A percentile compares a stretch with the other conserved stretches of the same genome.
These are phyloP conservation scores for Empidonax traillii DNA, from an alignment of 2,113 vertebrate genomes.

Conservation along the genomic window DNA sequence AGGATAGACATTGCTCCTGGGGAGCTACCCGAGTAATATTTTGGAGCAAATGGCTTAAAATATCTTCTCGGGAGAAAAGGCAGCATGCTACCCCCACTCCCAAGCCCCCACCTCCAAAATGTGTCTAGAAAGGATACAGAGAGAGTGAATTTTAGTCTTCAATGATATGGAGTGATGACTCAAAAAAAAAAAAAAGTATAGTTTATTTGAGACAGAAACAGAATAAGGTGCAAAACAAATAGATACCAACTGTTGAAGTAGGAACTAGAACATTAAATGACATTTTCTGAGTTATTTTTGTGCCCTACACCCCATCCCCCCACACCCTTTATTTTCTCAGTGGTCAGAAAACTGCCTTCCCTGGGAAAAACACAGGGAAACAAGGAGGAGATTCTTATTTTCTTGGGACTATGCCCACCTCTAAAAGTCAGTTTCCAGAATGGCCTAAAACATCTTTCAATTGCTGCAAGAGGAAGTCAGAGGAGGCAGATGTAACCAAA, in stretches of 20 bases:
- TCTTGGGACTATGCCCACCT: background rate
- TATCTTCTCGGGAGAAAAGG: background rate
- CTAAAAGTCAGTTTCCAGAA: background rate
- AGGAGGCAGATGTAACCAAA: background rate
- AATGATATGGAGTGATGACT: background rate
- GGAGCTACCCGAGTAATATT: background rate
- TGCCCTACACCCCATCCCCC: too few relatives aligned
- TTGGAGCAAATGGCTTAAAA: background rate
- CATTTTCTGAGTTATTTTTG: background rate
- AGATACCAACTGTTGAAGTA: background rate
- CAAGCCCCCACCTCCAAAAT: background rate
- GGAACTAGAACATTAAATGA: background rate
- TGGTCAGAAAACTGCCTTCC: background rate
- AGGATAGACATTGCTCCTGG: background rate
- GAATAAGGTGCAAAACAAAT: background rate
- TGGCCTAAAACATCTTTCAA: background rate
- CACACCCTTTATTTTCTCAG: background rate
- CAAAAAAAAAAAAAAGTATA: background rate
- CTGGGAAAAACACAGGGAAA: background rate
- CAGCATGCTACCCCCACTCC: background rate
- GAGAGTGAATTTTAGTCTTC: background rate
- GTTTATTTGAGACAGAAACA: background rate
- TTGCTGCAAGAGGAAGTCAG: background rate
- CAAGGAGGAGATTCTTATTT: background rate
- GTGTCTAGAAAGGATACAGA: background rate